phyloP scores from a whole-genome alignment of 2,797 vertebrate species.

The Rallus crepitans region DNA sequence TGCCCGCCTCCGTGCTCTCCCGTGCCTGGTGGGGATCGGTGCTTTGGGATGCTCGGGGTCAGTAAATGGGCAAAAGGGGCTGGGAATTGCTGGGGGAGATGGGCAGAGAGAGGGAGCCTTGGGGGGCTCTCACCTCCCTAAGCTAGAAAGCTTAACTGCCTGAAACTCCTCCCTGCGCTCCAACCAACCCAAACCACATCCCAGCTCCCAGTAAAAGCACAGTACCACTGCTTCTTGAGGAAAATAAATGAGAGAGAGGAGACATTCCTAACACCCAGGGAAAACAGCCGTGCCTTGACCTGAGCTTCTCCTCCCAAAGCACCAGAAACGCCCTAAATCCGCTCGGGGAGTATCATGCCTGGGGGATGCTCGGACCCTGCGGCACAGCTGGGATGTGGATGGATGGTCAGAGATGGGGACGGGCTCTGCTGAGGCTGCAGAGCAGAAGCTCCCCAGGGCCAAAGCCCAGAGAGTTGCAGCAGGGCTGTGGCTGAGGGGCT shows the following conservation, averaged over 20 bases:
- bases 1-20: no score
- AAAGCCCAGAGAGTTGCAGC: background rate
- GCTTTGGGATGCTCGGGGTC: background rate
- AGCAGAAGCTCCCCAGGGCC: background rate
- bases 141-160: background rate
- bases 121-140: background rate
- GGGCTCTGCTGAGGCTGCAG: background rate
- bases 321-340: background rate
- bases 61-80: background rate
- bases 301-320: background rate
- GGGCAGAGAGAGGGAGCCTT: background rate
- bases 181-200: background rate
- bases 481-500: background rate
- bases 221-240: background rate
- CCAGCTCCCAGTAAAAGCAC: background rate
- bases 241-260: background rate
- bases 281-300: background rate
- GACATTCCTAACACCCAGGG: background rate
- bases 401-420: rapidly evolving
- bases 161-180: background rate
- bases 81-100: background rate
- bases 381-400: rapidly evolving
- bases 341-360: rapidly evolving
- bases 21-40: background rate
- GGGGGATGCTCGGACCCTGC: background rate